Conservation (phyloP, 1,140 invertebrate species). For the Vollenhovia emeryi region DNA sequence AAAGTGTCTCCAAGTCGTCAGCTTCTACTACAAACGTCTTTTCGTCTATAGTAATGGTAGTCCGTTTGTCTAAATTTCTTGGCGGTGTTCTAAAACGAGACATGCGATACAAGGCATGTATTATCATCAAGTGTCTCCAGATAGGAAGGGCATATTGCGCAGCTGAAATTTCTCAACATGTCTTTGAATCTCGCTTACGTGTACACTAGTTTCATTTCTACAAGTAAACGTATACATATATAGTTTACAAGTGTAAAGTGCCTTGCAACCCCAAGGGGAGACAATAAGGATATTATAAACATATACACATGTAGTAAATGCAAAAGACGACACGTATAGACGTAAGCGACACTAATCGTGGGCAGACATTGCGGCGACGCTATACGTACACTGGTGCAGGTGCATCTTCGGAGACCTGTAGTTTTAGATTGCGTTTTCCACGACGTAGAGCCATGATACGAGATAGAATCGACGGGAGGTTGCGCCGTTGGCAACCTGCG, state of each 20-base stretch:
- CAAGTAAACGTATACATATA: too few relatives aligned
- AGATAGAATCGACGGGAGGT: constrained; percentile 17
- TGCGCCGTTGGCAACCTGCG: constrained; percentile 22
- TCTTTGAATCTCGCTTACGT: too few relatives aligned
- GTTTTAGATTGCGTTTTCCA: constrained; percentile 81
- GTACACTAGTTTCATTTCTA: too few relatives aligned
- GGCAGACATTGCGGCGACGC: not conserved
- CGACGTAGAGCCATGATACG: constrained; percentile 76
- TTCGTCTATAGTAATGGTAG: constrained; percentile 94
- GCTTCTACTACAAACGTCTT: constrained; percentile 95
- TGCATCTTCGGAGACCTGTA: constrained; percentile 84
- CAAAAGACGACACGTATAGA: not conserved
- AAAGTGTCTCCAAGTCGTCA: constrained; percentile 94
- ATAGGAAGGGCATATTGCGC: too few relatives aligned
- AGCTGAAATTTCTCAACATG: too few relatives aligned
- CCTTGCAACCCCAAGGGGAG: too few relatives aligned
- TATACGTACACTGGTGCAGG: constrained; percentile 82
- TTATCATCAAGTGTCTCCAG: too few relatives aligned
- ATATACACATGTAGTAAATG: not conserved
- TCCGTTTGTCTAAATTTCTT: constrained; percentile 93
- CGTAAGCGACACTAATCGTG: not conserved
- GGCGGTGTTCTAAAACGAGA: constrained; percentile 88
- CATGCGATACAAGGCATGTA: too few relatives aligned
- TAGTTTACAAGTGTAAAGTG: too few relatives aligned
- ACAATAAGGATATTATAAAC: too few relatives aligned